Conservation (phyloP, 2,797 vertebrate species). For the Cyprinodon diabolis region DNA sequence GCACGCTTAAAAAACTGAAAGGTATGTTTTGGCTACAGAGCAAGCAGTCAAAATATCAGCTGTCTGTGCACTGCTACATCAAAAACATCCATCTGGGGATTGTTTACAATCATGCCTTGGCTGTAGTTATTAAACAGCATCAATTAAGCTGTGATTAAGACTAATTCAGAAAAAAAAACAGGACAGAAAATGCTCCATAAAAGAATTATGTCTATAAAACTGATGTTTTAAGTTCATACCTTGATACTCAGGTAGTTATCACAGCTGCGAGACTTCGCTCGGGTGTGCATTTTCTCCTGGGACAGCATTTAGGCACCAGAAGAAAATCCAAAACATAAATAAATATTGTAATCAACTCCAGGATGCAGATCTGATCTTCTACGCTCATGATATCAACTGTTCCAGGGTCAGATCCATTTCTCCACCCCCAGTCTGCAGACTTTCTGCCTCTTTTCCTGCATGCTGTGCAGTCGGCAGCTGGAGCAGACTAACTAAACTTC, state of each 20-base stretch:
- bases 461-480: constrained; percentile 66
- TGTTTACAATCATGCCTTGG: constrained; percentile 14
- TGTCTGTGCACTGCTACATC: constrained; percentile 17
- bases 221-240: constrained; percentile 65
- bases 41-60: constrained; percentile 43
- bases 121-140: background rate
- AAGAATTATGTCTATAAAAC: constrained; percentile 1
- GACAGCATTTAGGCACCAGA: constrained; percentile 66
- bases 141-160: background rate
- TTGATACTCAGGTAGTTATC: constrained; percentile 85
- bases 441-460: constrained; percentile 25
- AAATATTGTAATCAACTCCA: constrained; percentile 47
- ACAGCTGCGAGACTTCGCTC: constrained; percentile 81
- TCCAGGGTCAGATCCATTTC: constrained; percentile 44
- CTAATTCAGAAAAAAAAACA: constrained; percentile 4
- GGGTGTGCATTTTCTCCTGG: constrained; percentile 81
- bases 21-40: constrained; percentile 44
- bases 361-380: constrained; percentile 44
- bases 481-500: constrained; percentile 75
- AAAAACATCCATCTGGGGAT: constrained; percentile 39
- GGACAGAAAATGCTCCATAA: background rate
- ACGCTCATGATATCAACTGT: constrained; percentile 54
- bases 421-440: constrained; percentile 26
- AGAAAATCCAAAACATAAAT: constrained; percentile 35
- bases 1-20: constrained; percentile 14